phyloP scores from a whole-genome alignment of 2,113 vertebrate species.

The Thinocorus orbignyianus region DNA sequence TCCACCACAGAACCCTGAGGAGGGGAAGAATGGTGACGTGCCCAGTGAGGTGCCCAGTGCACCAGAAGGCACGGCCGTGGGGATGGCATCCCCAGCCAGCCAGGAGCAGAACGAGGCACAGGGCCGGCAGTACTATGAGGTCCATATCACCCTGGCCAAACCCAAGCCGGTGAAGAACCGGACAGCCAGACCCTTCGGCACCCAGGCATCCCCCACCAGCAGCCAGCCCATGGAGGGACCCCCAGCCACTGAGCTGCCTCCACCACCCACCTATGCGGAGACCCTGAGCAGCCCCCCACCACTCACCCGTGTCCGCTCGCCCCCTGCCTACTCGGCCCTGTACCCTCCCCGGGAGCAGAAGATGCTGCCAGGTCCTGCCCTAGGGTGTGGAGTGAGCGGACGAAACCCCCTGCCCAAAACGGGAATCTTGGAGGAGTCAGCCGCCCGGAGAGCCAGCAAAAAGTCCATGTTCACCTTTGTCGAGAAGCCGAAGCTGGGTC shows the following conservation, averaged over 20 bases:
- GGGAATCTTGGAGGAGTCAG: constrained; percentile 87
- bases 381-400: constrained; percentile 27
- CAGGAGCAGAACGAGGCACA: not conserved
- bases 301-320: constrained; percentile 72
- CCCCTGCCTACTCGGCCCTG: constrained; percentile 76
- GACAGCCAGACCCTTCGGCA: constrained; percentile 91
- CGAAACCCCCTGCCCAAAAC: constrained; percentile 76
- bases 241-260: constrained; percentile 69
- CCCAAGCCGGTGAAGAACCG: constrained; percentile 83
- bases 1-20: not conserved
- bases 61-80: not conserved
- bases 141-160: constrained; percentile 80
- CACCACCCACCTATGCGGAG: constrained; percentile 81
- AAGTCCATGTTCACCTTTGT: constrained; percentile 98
- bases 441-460: constrained; percentile 71
- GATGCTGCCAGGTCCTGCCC: constrained; percentile 57
- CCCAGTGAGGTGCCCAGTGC: not conserved
- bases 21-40: not conserved
- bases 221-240: constrained; percentile 23
- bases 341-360: constrained; percentile 75
- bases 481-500: constrained; percentile 89
- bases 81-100: fast-evolving
- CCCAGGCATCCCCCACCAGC: constrained; percentile 13
- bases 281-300: constrained; percentile 79
- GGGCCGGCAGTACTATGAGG: constrained; percentile 72